A percentile compares a stretch with the other conserved stretches of the same genome.
Conservation (phyloP, 2,888 invertebrate species). For the Macrophya alboannulata region DNA sequence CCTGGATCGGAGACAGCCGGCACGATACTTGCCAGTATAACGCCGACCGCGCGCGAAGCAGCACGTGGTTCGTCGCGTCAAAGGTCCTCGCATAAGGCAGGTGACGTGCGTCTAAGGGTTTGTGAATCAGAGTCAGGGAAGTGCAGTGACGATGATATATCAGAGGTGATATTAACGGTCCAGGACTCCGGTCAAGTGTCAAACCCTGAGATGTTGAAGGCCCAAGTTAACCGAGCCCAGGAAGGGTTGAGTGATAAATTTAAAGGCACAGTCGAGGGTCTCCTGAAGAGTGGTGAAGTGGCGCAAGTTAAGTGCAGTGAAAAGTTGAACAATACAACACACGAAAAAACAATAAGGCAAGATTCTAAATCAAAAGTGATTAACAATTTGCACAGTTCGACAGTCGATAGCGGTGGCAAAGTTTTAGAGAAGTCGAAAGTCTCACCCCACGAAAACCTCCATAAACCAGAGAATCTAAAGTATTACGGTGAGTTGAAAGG, state of each 20-base stretch:
- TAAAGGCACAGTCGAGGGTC: slow-evolving; percentile 72
- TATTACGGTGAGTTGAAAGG: slow-evolving; percentile 59
- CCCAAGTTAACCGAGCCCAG: slow-evolving; percentile 61
- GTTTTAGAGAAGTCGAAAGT: slow-evolving; percentile 68
- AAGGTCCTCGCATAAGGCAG: slow-evolving; percentile 68
- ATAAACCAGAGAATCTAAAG: not conserved
- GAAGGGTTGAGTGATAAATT: slow-evolving; percentile 65
- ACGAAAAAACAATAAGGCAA: slow-evolving; percentile 67
- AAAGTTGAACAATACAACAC: slow-evolving; percentile 63
- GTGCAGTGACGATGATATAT: slow-evolving; percentile 16
- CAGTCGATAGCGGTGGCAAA: not conserved
- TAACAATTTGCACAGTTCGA: not conserved
- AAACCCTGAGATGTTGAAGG: slow-evolving; percentile 40
- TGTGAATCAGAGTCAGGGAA: slow-evolving; percentile 57
- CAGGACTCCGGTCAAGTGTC: slow-evolving; percentile 48
- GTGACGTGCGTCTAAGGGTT: slow-evolving; percentile 57
- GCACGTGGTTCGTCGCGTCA: slow-evolving; percentile 72
- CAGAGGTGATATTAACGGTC: slow-evolving; percentile 8
- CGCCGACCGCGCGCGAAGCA: slow-evolving; percentile 78
- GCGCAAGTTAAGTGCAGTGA: slow-evolving; percentile 72
- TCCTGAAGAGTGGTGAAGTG: slow-evolving; percentile 69
- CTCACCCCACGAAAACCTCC: not conserved
- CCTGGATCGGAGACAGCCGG: slow-evolving; percentile 68
- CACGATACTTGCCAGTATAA: slow-evolving; percentile 77
- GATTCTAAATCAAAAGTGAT: slow-evolving; percentile 21